Evolutionary conservation across 2,113 vertebrate genomes (phyloP), one percentile per base, ranked within the genome.

Genomic region (Guaruba guarouba): DNA sequence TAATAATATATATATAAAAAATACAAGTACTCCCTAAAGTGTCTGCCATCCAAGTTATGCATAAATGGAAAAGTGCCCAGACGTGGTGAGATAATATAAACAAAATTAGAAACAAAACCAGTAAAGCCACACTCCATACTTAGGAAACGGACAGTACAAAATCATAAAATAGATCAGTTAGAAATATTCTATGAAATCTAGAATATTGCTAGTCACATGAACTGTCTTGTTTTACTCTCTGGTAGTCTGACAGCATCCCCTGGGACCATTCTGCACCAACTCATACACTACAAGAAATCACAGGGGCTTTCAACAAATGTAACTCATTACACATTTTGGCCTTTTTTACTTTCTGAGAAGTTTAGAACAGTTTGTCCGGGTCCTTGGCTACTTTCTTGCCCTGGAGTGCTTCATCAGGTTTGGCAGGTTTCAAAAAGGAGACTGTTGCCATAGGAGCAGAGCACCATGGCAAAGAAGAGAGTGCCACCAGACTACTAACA

Each of bases 291-390:
- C 35, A 68, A 81, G 85, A 88, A 86, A 52, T 18, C 73, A 27
- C 49, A 10, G 2, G 23, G 59, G 77, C 74, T 93, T 94, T 66
- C 62, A 59, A 0, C 4, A 4, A 64, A 57, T 87, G 27, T 62
- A 94, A 80, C 69, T 93, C 92, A 44, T 46, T 55, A 77, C 55
- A 86, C 37, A 63, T 86, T 92, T 93, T 91, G 79, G 51, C 90
- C 74, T 31, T 93, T 97, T 84, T 62, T 22, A 35, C 48, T 89
- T 75, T 67, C 76, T 48, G 14, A 77, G 54, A 82, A 27, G 22
- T 70, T 82, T 29, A 62, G 89, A 92, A 87, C 86, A 90, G 54
- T 81, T 63, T 35, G 71, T 77, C 27, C 31, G 0, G 63, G 59
- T 76, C 82, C 28, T 9, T 44, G 69, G 73, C 83, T 88, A 31